Conservation (phyloP, 2,113 vertebrate genomes). For the Xiphophorus maculatus region DNA sequence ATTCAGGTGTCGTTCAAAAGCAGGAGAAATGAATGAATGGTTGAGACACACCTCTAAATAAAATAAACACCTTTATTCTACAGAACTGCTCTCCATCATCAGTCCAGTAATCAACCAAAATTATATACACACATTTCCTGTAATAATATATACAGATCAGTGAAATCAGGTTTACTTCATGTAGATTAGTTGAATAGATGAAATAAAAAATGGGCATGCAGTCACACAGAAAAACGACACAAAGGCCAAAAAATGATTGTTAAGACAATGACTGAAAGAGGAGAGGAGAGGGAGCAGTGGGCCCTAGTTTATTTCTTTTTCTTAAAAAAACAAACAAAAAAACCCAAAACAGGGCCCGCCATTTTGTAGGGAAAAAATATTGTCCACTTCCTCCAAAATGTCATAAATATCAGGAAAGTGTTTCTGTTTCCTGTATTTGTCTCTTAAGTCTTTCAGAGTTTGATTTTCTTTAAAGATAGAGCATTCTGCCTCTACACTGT, state of each 20-base stretch:
- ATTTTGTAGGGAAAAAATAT: constrained; percentile 13
- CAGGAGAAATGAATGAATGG: constrained; percentile 47
- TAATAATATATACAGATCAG: constrained; percentile 45
- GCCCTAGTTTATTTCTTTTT: constrained; percentile 14
- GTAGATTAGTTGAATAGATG: constrained; percentile 29
- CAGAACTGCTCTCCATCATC: constrained; percentile 38
- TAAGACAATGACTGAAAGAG: constrained; percentile 39
- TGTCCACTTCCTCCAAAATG: not conserved
- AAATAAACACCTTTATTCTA: constrained; percentile 77
- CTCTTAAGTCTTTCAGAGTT: constrained; percentile 18
- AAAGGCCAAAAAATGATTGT: constrained; percentile 23
- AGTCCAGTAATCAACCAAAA: constrained; percentile 63
- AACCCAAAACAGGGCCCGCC: constrained; percentile 3
- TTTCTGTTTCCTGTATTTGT: not conserved
- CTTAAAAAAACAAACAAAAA: not conserved
- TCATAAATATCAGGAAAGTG: not conserved
- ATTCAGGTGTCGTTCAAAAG: not conserved
- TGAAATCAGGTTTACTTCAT: constrained; percentile 10
- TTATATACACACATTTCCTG: constrained; percentile 75
- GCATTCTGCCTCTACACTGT: constrained; percentile 67
- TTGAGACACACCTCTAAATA: constrained; percentile 69
- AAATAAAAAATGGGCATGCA: constrained; percentile 28
- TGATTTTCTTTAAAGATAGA: constrained; percentile 6
- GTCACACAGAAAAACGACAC: constrained; percentile 13
- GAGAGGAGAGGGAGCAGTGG: constrained; percentile 74